Percentiles rank a stretch among this genome's conserved stretches.
Conservation (phyloP, 1,140 invertebrate genomes). For the Solenopsis fugax region DNA sequence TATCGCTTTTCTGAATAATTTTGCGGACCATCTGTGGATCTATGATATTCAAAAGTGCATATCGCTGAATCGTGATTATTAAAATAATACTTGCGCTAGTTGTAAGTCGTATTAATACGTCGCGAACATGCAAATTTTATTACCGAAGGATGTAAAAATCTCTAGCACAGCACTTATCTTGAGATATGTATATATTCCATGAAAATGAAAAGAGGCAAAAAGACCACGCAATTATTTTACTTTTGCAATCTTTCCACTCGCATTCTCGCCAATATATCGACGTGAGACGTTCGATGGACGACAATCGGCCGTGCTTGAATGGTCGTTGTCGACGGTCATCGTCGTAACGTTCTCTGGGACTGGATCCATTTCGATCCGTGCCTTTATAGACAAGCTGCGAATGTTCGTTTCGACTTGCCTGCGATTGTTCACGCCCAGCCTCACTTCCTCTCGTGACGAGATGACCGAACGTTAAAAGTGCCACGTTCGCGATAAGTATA, state of each 20-base stretch:
- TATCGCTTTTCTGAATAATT: not conserved
- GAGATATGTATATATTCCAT: not conserved
- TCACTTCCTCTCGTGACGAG: slow-evolving; percentile 66
- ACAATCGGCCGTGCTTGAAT: slow-evolving; percentile 61
- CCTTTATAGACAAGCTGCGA: slow-evolving; percentile 69
- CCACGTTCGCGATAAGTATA: slow-evolving; percentile 72
- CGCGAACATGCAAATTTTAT: not conserved
- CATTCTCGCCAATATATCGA: slow-evolving; percentile 17
- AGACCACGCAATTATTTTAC: slow-evolving; percentile 14
- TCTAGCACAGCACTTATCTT: not conserved
- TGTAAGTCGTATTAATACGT: not conserved
- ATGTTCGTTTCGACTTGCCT: slow-evolving; percentile 71
- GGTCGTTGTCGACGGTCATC: slow-evolving; percentile 14
- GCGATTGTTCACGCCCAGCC: slow-evolving; percentile 71
- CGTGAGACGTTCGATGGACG: slow-evolving; percentile 59
- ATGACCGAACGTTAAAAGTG: slow-evolving; percentile 75
- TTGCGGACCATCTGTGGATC: not conserved
- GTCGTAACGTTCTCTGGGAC: slow-evolving; percentile 62
- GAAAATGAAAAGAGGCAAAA: not conserved
- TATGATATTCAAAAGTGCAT: not conserved
- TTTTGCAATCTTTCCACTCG: not conserved
- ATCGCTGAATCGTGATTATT: not conserved
- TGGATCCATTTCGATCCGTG: slow-evolving; percentile 58
- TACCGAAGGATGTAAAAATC: not conserved
- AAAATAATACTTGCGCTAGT: not conserved